phyloP scores from a whole-genome alignment of 1,140 invertebrate species.

The Drosophila obscura region DNA sequence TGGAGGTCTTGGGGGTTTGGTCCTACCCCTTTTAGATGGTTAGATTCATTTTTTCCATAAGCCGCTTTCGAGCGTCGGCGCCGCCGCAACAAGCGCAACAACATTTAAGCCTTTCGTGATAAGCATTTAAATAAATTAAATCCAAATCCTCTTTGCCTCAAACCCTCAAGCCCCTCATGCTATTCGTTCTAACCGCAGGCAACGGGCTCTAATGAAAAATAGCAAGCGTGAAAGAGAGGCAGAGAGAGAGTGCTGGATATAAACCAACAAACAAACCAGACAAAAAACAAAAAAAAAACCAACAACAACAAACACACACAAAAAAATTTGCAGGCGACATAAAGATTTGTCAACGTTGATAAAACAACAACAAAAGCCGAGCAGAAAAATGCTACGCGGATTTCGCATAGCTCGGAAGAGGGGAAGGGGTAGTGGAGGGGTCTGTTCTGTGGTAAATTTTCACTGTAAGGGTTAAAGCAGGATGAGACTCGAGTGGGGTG shows the following conservation, averaged over 20 bases:
- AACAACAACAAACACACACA: constrained; percentile 38
- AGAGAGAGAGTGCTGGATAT: constrained; percentile 49
- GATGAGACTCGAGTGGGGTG: not conserved
- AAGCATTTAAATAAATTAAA: constrained; percentile 83
- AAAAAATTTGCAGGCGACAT: constrained; percentile 61
- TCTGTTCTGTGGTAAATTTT: constrained; percentile 50
- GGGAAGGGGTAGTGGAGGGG: constrained; percentile 8
- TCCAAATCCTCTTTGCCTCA: constrained; percentile 55
- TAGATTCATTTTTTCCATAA: constrained; percentile 56
- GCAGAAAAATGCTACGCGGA: constrained; percentile 43
- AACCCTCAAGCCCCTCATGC: not conserved
- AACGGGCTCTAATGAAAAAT: constrained; percentile 75
- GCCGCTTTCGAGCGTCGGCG: constrained; percentile 69
- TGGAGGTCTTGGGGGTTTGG: constrained; percentile 17
- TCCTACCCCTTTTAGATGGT: not conserved
- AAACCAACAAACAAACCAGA: constrained; percentile 50
- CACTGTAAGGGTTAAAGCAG: constrained; percentile 10
- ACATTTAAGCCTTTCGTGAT: constrained; percentile 82
- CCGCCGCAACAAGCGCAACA: constrained; percentile 77
- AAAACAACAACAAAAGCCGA: constrained; percentile 70
- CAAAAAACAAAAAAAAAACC: constrained; percentile 13
- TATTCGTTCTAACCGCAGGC: constrained; percentile 54
- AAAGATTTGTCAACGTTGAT: constrained; percentile 81
- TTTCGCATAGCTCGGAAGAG: not conserved
- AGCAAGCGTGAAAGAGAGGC: constrained; percentile 12